A percentile compares a stretch with the other conserved stretches of the same genome.
These are phyloP conservation scores for Orthosia gracilis DNA, from an alignment of 2,888 invertebrate species.

Conservation along the genomic window DNA sequence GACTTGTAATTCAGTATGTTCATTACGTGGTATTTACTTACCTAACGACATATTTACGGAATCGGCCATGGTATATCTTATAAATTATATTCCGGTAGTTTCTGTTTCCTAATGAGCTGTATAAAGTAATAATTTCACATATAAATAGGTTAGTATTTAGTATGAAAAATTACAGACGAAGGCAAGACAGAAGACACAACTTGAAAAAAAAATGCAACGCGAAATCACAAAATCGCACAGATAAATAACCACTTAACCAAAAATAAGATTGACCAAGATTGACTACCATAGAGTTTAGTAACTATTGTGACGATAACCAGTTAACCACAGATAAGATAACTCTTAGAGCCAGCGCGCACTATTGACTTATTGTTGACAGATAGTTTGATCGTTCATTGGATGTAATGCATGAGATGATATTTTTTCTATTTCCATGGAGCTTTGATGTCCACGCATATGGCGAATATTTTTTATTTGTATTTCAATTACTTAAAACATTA, in stretches of 20 bases:
- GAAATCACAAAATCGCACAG: constrained; percentile 27
- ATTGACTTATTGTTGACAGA: no score
- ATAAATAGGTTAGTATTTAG: constrained; percentile 30
- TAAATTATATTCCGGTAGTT: not conserved
- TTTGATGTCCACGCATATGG: no score
- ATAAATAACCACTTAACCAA: not conserved
- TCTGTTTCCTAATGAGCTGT: not conserved
- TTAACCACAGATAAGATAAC: no score
- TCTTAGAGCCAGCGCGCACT: no score
- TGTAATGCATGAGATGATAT: no score
- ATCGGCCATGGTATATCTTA: constrained; percentile 78
- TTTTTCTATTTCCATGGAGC: no score
- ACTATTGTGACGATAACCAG: no score
- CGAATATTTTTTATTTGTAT: no score
- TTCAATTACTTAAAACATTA: no score
- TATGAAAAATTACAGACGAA: constrained; percentile 23
- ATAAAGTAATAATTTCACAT: constrained; percentile 1
- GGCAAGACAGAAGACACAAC: constrained; percentile 12
- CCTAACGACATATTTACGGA: constrained; percentile 87
- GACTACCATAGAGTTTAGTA: no score
- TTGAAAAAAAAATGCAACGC: constrained; percentile 31
- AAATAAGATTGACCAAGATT: no score
- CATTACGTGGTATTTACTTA: constrained; percentile 68
- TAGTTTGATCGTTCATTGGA: no score
- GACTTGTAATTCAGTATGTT: constrained; percentile 33